phyloP scores from a whole-genome alignment of 1,140 invertebrate genomes.

The Drosophila ironensis region DNA sequence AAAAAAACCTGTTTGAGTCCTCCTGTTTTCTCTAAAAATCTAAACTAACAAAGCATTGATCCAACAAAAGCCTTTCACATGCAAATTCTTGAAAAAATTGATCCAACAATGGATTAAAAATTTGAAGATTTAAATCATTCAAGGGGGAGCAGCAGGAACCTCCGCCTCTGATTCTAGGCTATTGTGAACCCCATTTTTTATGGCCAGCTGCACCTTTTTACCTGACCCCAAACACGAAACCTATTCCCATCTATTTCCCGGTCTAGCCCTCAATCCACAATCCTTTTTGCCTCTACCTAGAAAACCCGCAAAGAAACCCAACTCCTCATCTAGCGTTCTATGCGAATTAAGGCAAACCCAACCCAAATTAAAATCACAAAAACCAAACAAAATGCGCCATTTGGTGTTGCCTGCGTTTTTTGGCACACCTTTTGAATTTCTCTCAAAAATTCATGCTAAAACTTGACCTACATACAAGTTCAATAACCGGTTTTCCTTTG shows the following conservation, averaged over 20 bases:
- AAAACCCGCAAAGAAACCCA: constrained; percentile 2
- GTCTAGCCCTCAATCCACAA: constrained; percentile 16
- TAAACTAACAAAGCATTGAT: too few species aligned
- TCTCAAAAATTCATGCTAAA: constrained; percentile 45
- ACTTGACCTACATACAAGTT: constrained; percentile 67
- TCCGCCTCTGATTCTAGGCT: background rate
- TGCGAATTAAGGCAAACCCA: constrained; percentile 25
- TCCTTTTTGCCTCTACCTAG: constrained; percentile 13
- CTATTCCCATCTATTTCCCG: constrained; percentile 16
- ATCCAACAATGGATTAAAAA: background rate
- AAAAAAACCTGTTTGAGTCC: too few species aligned
- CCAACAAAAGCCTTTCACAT: background rate
- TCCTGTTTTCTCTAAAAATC: too few species aligned
- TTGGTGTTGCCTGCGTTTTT: constrained; percentile 42
- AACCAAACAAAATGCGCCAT: constrained; percentile 72
- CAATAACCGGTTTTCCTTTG: constrained; percentile 56
- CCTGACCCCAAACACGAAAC: too few species aligned
- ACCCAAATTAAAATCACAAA: constrained; percentile 43
- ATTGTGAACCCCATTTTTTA: constrained; percentile 4
- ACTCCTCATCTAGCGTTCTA: constrained; percentile 9
- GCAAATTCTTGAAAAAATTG: background rate
- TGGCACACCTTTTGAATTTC: constrained; percentile 30
- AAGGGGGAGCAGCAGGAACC: background rate
- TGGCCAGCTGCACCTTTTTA: constrained; percentile 30
- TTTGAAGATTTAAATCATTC: background rate